These are phyloP conservation scores for Lycaon pictus DNA, from an alignment of 2,113 vertebrate genomes.

Conservation along the genomic window DNA sequence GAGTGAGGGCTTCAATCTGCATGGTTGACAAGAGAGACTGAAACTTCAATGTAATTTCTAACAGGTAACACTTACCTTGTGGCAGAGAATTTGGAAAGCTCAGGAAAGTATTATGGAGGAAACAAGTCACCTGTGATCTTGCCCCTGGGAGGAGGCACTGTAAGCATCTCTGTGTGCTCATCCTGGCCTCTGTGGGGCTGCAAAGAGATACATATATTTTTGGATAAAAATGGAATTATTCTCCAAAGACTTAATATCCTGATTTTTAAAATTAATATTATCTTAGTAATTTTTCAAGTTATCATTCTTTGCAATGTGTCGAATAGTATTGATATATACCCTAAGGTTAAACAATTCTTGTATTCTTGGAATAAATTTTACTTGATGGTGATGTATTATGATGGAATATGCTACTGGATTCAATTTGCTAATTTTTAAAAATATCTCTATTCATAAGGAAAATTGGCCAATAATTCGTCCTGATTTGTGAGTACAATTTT, in stretches of 20 bases:
- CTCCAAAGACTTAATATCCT: not conserved
- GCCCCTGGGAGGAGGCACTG: not conserved
- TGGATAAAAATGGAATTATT: not conserved
- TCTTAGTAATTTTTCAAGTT: not conserved
- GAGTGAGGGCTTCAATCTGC: not conserved
- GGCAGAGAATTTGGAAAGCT: not conserved
- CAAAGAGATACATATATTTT: not conserved
- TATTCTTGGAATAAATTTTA: conserved; percentile 4
- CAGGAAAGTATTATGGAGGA: not conserved
- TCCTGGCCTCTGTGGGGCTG: not conserved
- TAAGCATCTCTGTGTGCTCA: not conserved
- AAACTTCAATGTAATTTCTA: not conserved
- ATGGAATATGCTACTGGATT: not conserved
- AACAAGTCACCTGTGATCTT: not conserved
- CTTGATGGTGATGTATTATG: not conserved
- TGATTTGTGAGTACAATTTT: not conserved
- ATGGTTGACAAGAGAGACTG: not conserved
- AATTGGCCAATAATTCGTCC: not conserved
- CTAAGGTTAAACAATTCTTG: not conserved
- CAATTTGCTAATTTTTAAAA: conserved; percentile 33
- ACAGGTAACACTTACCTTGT: not conserved
- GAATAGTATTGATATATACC: not conserved
- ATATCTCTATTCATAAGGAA: not conserved
- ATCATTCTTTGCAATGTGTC: not conserved
- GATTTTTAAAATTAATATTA: conserved; percentile 30